Evolutionary conservation across 2,797 vertebrate species (phyloP).

Genomic region (Pseudomugil gertrudae): DNA sequence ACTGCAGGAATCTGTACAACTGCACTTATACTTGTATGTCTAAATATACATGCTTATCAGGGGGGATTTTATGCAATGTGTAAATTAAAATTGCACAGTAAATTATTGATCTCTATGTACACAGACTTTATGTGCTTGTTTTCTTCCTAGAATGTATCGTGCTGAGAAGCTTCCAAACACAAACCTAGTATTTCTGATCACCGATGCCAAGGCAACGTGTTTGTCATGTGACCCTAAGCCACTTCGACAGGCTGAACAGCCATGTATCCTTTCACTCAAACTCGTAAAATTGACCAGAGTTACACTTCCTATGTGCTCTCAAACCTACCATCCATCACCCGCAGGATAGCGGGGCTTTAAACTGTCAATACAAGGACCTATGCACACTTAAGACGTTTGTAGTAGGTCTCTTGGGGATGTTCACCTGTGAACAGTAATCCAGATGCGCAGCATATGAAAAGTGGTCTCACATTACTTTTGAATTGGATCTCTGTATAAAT

Average conservation of each 20-base stretch:
- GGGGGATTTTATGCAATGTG: neutral
- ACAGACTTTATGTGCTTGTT: constrained; percentile 8
- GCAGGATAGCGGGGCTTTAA: constrained; percentile 55
- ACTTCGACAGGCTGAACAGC: constrained; percentile 94
- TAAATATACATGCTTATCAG: neutral
- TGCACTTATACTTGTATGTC: constrained; percentile 1
- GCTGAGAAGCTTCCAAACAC: constrained; percentile 96
- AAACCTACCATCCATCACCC: constrained; percentile 64
- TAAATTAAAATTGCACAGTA: neutral
- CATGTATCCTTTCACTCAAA: constrained; percentile 92
- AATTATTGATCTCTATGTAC: neutral
- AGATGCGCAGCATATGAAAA: constrained; percentile 67
- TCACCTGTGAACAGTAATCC: constrained; percentile 69
- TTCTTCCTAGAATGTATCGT: constrained; percentile 89
- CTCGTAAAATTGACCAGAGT: constrained; percentile 41
- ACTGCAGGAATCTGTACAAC: constrained; percentile 31
- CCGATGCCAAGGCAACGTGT: constrained; percentile 93
- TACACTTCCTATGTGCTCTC: constrained; percentile 50
- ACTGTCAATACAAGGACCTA: constrained; percentile 59
- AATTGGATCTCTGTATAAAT: constrained; percentile 55
- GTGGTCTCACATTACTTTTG: constrained; percentile 54
- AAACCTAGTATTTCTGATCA: constrained; percentile 97
- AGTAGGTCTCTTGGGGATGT: constrained; percentile 55
- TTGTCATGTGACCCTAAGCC: constrained; percentile 91
- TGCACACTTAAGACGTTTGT: constrained; percentile 45